Percentiles rank a stretch among this genome's conserved stretches.
Conservation (phyloP, 1,140 invertebrate genomes). For the Glomeris maerens region DNA sequence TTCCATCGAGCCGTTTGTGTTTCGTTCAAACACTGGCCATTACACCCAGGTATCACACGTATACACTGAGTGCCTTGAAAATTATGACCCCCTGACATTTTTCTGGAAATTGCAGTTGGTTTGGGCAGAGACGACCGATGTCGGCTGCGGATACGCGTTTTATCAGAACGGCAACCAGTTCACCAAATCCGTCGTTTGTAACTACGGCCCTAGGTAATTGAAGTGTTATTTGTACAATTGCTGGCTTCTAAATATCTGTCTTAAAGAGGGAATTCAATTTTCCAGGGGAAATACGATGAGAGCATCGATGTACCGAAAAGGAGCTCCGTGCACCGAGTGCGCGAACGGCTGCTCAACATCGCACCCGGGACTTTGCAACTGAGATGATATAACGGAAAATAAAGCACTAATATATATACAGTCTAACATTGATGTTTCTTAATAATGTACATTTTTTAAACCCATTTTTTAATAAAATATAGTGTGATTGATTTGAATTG, state of each 20-base stretch:
- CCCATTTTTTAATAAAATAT: too few species aligned
- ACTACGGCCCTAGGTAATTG: constrained; percentile 9
- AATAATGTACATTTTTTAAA: too few species aligned
- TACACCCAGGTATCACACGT: constrained; percentile 11
- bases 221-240: neutral
- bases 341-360: too few species aligned
- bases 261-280: neutral
- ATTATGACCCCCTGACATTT: too few species aligned
- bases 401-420: too few species aligned
- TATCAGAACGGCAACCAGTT: constrained; percentile 6
- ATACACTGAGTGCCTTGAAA: too few species aligned
- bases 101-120: constrained; percentile 5
- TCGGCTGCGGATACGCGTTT: constrained; percentile 11
- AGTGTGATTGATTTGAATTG: too few species aligned
- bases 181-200: constrained; percentile 10
- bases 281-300: constrained; percentile 1
- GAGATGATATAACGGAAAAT: too few species aligned
- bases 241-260: neutral
- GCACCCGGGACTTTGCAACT: too few species aligned
- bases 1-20: constrained; percentile 4
- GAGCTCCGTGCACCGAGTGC: too few species aligned
- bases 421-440: too few species aligned
- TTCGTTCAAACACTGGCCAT: constrained; percentile 2
- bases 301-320: neutral
- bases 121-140: neutral